Percentiles rank a stretch among this genome's conserved stretches.
phyloP scores from a whole-genome alignment of 2,113 vertebrate genomes.

The Pomatorhinus ruficollis region DNA sequence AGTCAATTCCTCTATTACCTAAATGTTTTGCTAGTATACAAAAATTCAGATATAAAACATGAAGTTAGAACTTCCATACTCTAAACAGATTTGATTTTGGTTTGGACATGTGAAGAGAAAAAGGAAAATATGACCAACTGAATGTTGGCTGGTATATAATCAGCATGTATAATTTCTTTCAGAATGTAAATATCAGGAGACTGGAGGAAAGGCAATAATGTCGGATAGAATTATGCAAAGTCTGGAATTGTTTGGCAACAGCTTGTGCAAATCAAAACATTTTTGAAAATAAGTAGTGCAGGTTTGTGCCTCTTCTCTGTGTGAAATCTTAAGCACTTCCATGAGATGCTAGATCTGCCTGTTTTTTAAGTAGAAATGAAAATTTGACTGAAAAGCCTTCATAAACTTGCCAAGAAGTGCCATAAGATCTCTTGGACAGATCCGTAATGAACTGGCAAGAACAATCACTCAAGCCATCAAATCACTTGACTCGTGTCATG shows the following conservation, averaged over 20 bases:
- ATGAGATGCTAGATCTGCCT: background rate
- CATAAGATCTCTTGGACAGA: background rate
- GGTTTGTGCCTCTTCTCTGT: background rate
- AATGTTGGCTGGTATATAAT: background rate
- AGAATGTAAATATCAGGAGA: background rate
- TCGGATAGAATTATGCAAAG: background rate
- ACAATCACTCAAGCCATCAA: background rate
- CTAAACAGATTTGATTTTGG: background rate
- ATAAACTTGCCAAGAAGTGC: background rate
- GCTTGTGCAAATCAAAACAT: background rate
- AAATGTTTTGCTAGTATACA: background rate
- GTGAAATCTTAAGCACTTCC: background rate
- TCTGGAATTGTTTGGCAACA: background rate
- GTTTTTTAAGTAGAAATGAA: background rate
- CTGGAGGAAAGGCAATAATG: background rate
- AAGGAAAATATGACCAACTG: background rate
- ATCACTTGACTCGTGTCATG: background rate
- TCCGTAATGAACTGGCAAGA: background rate
- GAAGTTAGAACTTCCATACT: conserved; percentile 8
- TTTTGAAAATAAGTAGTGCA: background rate
- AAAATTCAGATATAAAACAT: conserved; percentile 31
- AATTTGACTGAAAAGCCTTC: background rate
- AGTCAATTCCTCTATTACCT: background rate
- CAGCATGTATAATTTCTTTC: background rate
- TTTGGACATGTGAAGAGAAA: conserved; percentile 14